Evolutionary conservation across 2,113 vertebrate genomes (phyloP), one percentile per base, ranked within the genome.

Genomic region (Trematocara macrostoma): DNA sequence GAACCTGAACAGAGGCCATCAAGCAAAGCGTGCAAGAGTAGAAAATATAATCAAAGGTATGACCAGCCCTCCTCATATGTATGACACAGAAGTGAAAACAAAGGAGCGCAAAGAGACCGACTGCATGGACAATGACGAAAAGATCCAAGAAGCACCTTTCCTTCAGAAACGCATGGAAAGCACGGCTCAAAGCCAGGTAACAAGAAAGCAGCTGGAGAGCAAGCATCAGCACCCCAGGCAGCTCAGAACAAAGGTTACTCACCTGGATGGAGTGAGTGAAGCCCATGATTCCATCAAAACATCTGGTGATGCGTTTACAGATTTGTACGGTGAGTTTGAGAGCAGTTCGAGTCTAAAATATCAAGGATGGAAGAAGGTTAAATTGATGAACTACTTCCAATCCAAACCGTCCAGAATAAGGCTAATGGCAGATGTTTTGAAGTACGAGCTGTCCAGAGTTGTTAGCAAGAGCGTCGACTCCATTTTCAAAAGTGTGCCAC

Each of bases 1-100:
- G 84, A 91, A 94, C 67, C 31, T 91, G 0, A 84, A 92, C 26
- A 95, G 96, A 23, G 96, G 97, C 26, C 87, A 96, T 82, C 95
- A 53, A 88, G 98, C 97, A 10, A 99, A 99, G 92, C 94, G 97
- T 16, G 97, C 98, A 78, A 96, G 98, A 83, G 98, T 99, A 47
- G 98, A 99, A 91, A 98, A 97, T 86, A 98, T 98, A 78, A 94
- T 98, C 89, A 96, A 87, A 91, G 96, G 97, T 84, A 98, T 98
- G 96, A 96, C 87, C 18, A 83, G 96, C 56, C 95, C 95, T 69
- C 93, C 96, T 9, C 83, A 51, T 3, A 47, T 8, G 57, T 51
- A 14, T 29, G 8, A 2, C 69, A 69, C 42, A 80, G 14, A 89
- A 18, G 26, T 52, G 74, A 61, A 11, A 38, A 20, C 59, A 5